phyloP scores from a whole-genome alignment of 2,113 vertebrate species.

The Psettodes erumei region DNA sequence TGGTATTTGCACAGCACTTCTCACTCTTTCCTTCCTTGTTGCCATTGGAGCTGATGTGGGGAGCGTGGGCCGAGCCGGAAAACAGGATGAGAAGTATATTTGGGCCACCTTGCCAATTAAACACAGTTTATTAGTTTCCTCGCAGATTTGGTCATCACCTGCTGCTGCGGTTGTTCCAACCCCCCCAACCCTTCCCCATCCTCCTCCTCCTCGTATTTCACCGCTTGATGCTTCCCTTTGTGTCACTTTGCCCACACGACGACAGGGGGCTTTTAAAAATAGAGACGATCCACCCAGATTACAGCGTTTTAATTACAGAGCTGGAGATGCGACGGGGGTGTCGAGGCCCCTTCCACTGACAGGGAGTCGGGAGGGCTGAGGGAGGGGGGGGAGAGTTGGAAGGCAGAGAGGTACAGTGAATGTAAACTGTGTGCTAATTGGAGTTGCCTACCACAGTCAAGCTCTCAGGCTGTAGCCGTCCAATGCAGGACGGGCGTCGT shows the following conservation, averaged over 20 bases:
- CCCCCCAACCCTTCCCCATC: not conserved
- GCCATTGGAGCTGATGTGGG: conserved; percentile 18
- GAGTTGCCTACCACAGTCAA: conserved; percentile 43
- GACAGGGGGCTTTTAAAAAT: conserved; percentile 80
- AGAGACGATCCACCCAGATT: conserved; percentile 80
- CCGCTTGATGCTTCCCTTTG: conserved; percentile 57
- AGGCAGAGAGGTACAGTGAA: conserved; percentile 51
- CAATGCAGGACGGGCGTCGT: conserved; percentile 46
- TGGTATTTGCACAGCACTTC: not conserved
- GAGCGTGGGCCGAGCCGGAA: conserved; percentile 34
- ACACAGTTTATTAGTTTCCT: conserved; percentile 53
- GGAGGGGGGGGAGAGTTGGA: conserved; percentile 28
- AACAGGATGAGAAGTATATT: conserved; percentile 37
- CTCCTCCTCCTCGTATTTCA: conserved; percentile 1
- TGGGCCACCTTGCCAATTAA: conserved; percentile 51
- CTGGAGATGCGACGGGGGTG: conserved; percentile 71
- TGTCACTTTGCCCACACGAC: conserved; percentile 68
- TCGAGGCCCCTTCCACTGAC: conserved; percentile 56
- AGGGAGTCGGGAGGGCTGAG: conserved; percentile 35
- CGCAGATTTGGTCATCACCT: conserved; percentile 58
- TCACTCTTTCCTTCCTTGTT: too few species aligned
- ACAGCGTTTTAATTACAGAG: conserved; percentile 84
- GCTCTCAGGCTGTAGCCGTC: conserved; percentile 37
- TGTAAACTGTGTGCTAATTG: conserved; percentile 76
- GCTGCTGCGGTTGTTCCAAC: conserved; percentile 42